phyloP scores from a whole-genome alignment of 2,797 vertebrate species.

The Chromis chromis region DNA sequence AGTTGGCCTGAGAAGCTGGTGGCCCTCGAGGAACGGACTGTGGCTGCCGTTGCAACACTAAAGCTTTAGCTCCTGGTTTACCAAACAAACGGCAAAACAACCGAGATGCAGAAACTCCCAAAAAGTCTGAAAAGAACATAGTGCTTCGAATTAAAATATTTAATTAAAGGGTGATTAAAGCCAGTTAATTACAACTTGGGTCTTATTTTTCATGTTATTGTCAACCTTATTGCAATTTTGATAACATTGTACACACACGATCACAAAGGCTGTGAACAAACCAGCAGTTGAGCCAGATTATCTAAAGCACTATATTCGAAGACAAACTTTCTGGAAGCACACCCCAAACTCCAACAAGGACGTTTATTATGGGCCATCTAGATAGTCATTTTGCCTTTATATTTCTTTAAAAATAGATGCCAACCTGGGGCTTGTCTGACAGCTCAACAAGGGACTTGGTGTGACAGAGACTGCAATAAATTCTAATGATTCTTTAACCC shows the following conservation, averaged over 20 bases:
- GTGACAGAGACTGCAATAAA: not conserved
- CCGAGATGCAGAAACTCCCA: conserved; percentile 2
- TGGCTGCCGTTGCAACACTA: conserved; percentile 23
- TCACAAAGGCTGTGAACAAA: conserved; percentile 4
- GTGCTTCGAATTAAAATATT: conserved; percentile 1
- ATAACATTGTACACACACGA: not conserved
- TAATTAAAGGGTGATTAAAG: not conserved
- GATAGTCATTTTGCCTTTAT: not conserved
- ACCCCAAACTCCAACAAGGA: not conserved
- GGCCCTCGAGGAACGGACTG: conserved; percentile 36
- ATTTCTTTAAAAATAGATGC: not conserved
- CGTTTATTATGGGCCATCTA: not conserved
- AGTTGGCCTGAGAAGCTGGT: conserved; percentile 52
- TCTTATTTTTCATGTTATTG: not conserved
- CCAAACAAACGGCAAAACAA: conserved; percentile 50
- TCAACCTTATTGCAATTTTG: not conserved
- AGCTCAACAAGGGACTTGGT: conserved; percentile 19
- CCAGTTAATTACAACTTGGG: not conserved
- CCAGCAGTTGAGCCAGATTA: not conserved
- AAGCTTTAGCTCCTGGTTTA: conserved; percentile 46
- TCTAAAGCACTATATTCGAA: not conserved
- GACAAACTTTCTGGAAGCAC: not conserved
- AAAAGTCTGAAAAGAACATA: not conserved
- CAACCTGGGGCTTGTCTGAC: not conserved
- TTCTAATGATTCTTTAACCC: conserved; percentile 14